Base-by-base conservation (phyloP, 1,140 invertebrate genomes). In the Calliphora vicina region DNA sequence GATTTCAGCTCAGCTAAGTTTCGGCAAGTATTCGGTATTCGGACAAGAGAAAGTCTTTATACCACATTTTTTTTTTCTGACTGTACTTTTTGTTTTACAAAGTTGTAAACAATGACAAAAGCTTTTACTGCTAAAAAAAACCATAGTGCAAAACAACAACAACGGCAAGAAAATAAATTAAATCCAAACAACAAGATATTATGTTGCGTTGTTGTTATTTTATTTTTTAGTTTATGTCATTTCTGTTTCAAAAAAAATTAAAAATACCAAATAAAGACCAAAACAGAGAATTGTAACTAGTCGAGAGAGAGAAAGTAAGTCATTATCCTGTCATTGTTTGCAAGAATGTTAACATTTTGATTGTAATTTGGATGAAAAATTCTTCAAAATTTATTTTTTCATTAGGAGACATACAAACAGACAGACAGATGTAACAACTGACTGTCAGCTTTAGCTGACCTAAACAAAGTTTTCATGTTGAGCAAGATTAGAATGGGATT, bases 271-370 rank as follows among this genome's bases (percentile, higher is more conserved):
- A 67, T 67, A 67, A 67, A 67, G 2, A 67, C 1, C 6, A 23
- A 57, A 57, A 57, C 15, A n/a, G 1, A 57, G n/a, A 57, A 57
- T n/a, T n/a, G n/a, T 57, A 57, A 57, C 15, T 57, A 57, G 50
- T 57, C n/a, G 50, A 57, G 50, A 50, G n/a, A 61, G 5, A 50
- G 45, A 67, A 67, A 67, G 61, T 67, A 67, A 23, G 61, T 67
- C 61, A 67, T 67, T 67, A 67, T 67, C n/a, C 61, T 67, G 61
- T 67, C 61, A 67, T 67, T 67, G 61, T 67, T 67, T 67, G 61
- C 61, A 67, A 67, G 61, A 12, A 67, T 67, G 61, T 67, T 67
- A 23, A 67, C 61, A 67, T 67, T 67, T 67, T 67, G 61, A 23
- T 67, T 23, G n/a, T 67, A 67, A 67, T 20, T 67, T 67, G 17